Conservation (phyloP, 2,797 vertebrate genomes). For the Toxotes lorentzi region DNA sequence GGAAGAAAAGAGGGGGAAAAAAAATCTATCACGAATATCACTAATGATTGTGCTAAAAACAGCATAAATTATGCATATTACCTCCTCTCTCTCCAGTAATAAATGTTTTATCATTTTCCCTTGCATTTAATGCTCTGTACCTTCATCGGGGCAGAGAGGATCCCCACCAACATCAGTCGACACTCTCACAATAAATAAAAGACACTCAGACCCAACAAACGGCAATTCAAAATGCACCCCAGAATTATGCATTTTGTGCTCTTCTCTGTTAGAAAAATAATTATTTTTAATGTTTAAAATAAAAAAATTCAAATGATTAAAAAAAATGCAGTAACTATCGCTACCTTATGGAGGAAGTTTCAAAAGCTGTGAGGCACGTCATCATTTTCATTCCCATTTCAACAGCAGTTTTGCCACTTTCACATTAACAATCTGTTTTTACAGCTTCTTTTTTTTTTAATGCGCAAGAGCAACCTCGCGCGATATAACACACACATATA, state of each 20-base stretch:
- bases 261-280: slow-evolving; percentile 9
- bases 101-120: slow-evolving; percentile 99
- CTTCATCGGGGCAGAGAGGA: slow-evolving; percentile 90
- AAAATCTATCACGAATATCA: slow-evolving; percentile 98
- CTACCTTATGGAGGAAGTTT: slow-evolving; percentile 6
- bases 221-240: slow-evolving; percentile 84
- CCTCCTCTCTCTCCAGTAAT: slow-evolving; percentile 99
- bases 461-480: slow-evolving; percentile 48
- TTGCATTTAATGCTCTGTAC: slow-evolving; percentile 98
- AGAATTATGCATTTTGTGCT: slow-evolving; percentile 74
- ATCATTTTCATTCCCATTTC: slow-evolving; percentile 57
- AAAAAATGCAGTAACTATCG: slow-evolving; percentile 14
- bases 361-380: not conserved
- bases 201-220: slow-evolving; percentile 86
- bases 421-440: slow-evolving; percentile 50
- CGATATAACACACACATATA: slow-evolving; percentile 47
- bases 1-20: slow-evolving; percentile 81
- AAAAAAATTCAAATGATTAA: not conserved
- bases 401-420: slow-evolving; percentile 51
- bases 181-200: slow-evolving; percentile 91
- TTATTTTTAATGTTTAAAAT: slow-evolving; percentile 30
- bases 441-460: slow-evolving; percentile 30
- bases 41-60: slow-evolving; percentile 99
- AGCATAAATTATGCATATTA: slow-evolving; percentile 99
- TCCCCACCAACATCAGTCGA: slow-evolving; percentile 92